These are phyloP conservation scores for Megaleporinus macrocephalus DNA, from an alignment of 2,113 vertebrate genomes.

Conservation along the genomic window DNA sequence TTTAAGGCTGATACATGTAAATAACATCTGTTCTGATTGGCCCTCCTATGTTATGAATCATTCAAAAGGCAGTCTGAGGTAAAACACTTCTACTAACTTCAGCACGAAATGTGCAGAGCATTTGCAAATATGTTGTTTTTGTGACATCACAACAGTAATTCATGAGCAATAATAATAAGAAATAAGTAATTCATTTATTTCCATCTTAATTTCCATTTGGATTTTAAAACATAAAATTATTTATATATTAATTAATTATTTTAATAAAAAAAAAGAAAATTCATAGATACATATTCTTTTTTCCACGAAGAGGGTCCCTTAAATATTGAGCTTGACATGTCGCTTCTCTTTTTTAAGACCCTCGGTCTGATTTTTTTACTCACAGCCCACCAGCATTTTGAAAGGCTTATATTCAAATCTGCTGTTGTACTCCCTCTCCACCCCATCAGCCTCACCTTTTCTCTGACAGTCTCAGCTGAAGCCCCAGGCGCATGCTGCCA, in stretches of 20 bases:
- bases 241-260: neutral
- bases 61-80: no score
- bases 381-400: conserved; percentile 35
- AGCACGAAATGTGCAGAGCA: no score
- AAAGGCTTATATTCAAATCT: conserved; percentile 52
- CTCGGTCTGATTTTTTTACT: conserved; percentile 40
- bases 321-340: conserved; percentile 35
- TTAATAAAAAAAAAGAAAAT: neutral
- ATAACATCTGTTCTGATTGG: no score
- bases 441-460: conserved; percentile 50
- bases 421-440: conserved; percentile 37
- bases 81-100: no score
- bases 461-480: conserved; percentile 53
- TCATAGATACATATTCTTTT: neutral
- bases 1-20: no score
- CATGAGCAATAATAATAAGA: no score
- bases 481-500: conserved; percentile 49
- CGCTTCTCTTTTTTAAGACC: conserved; percentile 29
- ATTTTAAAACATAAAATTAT: neutral
- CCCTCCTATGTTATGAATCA: no score
- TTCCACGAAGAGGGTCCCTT: neutral
- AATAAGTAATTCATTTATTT: no score
- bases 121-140: no score
- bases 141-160: no score
- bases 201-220: no score